A percentile compares a stretch with the other conserved stretches of the same genome.
phyloP scores from a whole-genome alignment of 2,888 invertebrate species.

The Parnassius smintheus region DNA sequence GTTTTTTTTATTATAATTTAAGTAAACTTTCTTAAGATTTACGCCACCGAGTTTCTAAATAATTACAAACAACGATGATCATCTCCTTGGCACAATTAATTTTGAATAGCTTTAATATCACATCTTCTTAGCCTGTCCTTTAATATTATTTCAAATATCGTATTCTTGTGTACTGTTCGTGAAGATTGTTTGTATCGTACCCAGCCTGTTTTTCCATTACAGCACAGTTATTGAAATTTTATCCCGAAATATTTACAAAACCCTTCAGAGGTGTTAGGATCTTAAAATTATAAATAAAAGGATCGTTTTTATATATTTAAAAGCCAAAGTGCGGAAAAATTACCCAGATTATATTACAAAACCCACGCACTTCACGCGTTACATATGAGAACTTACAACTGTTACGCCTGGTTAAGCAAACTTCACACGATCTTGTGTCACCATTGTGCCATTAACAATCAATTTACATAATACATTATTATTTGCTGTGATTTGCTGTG shows the following conservation, averaged over 20 bases:
- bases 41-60: constrained; percentile 16
- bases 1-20: constrained; percentile 15
- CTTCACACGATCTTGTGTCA: constrained; percentile 35
- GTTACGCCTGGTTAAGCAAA: constrained; percentile 16
- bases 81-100: no score
- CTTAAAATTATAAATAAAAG: no score
- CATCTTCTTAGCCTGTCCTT: not conserved
- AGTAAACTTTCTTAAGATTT: constrained; percentile 10
- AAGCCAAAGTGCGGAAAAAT: not conserved
- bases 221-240: no score
- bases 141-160: not conserved
- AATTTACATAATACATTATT: constrained; percentile 26
- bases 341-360: not conserved
- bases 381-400: constrained; percentile 14
- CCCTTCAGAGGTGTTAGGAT: no score
- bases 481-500: constrained; percentile 14
- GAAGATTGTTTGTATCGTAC: no score
- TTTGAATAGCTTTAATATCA: not conserved
- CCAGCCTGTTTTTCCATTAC: no score
- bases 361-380: not conserved
- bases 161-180: no score
- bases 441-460: constrained; percentile 26
- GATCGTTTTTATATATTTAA: no score
- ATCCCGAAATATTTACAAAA: no score
- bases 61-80: not conserved